phyloP scores from a whole-genome alignment of 2,113 vertebrate genomes.

The Dinomys branickii region DNA sequence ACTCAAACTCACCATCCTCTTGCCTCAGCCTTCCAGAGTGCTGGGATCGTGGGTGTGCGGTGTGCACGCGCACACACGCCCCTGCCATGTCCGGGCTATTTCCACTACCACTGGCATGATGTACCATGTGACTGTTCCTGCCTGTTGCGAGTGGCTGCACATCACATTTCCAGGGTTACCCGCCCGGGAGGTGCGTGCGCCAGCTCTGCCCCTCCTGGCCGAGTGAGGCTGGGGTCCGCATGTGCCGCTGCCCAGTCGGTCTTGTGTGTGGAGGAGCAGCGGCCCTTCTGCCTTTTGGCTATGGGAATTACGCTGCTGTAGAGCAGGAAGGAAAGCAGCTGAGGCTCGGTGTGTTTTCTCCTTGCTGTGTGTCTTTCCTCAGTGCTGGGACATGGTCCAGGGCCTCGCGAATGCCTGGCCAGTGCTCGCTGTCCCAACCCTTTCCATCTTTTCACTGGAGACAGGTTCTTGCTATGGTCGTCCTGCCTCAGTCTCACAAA shows the following conservation, averaged over 20 bases:
- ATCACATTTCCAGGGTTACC: not conserved
- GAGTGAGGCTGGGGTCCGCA: not conserved
- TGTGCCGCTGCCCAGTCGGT: not conserved
- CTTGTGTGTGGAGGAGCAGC: not conserved
- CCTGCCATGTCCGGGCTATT: not conserved
- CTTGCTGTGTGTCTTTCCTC: not conserved
- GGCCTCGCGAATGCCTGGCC: too few relatives aligned
- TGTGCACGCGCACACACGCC: not conserved
- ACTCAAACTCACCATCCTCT: not conserved
- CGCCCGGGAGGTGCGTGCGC: not conserved
- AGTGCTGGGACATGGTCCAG: not conserved
- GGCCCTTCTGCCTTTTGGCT: not conserved
- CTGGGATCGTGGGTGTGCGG: not conserved
- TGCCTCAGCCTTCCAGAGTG: not conserved
- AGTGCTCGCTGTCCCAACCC: accelerated
- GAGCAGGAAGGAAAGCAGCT: not conserved
- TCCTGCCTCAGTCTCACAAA: not conserved
- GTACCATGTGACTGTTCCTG: not conserved
- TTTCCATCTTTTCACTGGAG: not conserved
- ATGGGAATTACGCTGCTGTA: not conserved
- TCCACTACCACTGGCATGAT: not conserved
- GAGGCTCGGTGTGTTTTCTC: not conserved
- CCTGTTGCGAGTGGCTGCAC: not conserved
- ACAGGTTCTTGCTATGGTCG: not conserved
- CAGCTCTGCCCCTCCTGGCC: not conserved